These are phyloP conservation scores for Tetragonula clypearis DNA, from an alignment of 1,140 invertebrate genomes.

Conservation along the genomic window DNA sequence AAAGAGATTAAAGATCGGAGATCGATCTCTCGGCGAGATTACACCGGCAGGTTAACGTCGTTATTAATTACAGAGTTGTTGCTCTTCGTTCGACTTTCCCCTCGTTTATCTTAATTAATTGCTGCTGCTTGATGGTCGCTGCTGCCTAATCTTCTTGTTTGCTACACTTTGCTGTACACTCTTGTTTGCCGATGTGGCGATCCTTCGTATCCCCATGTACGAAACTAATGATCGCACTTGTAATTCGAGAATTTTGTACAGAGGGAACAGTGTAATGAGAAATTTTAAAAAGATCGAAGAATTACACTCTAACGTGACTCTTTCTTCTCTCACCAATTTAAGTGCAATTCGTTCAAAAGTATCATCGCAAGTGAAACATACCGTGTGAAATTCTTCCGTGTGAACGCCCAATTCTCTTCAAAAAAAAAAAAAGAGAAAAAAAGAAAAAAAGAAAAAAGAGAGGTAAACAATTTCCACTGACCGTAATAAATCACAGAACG, in stretches of 20 bases:
- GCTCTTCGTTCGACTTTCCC: neutral
- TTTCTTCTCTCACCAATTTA: neutral
- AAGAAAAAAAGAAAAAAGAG: too few species aligned
- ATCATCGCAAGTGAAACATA: neutral
- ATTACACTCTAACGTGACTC: too few species aligned
- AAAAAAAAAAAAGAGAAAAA: too few species aligned
- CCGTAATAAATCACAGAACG: too few species aligned
- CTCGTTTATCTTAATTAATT: constrained; percentile 34
- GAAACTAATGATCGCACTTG: neutral
- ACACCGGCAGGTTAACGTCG: neutral
- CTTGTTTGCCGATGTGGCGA: neutral
- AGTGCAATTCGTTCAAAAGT: neutral
- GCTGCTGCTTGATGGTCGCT: neutral
- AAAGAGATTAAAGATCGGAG: constrained; percentile 3
- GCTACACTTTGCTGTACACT: neutral
- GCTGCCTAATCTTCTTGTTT: neutral
- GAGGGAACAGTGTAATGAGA: too few species aligned
- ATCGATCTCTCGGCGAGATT: constrained; percentile 23
- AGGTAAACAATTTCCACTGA: too few species aligned
- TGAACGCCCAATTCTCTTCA: too few species aligned
- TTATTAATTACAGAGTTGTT: constrained; percentile 32
- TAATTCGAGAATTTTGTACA: neutral
- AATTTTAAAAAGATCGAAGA: too few species aligned
- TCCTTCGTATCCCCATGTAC: neutral
- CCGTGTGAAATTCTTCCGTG: neutral